phyloP scores from a whole-genome alignment of 2,797 vertebrate species.

The Galagoides demidoff region DNA sequence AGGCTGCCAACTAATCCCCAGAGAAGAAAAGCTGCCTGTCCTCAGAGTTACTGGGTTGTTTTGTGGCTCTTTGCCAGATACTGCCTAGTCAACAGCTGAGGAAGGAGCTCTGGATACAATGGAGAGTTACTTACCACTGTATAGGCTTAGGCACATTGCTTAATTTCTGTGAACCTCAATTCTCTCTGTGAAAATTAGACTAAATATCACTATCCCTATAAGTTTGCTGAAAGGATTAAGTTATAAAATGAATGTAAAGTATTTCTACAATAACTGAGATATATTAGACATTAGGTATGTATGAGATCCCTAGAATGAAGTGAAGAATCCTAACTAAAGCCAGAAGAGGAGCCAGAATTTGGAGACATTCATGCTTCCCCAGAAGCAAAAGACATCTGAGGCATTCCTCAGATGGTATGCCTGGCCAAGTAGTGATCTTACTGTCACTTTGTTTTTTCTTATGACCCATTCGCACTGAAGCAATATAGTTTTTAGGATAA shows the following conservation, averaged over 20 bases:
- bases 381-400: too few species aligned
- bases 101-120: constrained; percentile 67
- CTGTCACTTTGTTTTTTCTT: constrained; percentile 18
- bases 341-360: constrained; percentile 12
- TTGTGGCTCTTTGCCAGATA: constrained; percentile 84
- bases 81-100: constrained; percentile 82
- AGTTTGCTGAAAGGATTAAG: background rate
- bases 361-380: background rate
- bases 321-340: background rate
- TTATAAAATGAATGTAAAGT: constrained; percentile 19
- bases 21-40: constrained; percentile 75
- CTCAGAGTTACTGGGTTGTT: constrained; percentile 85
- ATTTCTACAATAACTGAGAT: background rate
- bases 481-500: background rate
- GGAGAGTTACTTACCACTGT: constrained; percentile 44
- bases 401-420: background rate
- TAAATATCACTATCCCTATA: constrained; percentile 20
- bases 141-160: background rate
- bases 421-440: background rate
- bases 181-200: constrained; percentile 42
- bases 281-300: background rate
- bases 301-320: constrained; percentile 31
- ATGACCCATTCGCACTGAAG: background rate
- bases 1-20: constrained; percentile 76
- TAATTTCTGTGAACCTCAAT: background rate